phyloP scores from a whole-genome alignment of 2,797 vertebrate genomes.

The Peromyscus melanophrys region DNA sequence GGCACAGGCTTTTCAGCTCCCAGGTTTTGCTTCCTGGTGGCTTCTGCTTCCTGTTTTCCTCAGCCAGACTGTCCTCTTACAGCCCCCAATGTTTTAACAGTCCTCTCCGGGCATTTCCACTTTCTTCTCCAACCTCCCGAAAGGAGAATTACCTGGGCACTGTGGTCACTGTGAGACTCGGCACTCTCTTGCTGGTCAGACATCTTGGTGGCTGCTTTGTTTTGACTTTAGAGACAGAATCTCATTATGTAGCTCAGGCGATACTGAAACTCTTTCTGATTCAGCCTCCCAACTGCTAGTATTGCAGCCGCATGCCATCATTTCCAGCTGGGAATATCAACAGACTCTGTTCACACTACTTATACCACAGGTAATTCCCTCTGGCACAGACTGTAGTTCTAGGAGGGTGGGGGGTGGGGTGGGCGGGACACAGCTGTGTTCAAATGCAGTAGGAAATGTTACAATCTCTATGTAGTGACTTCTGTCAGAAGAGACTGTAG shows the following conservation, averaged over 20 bases:
- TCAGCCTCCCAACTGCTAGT: background rate
- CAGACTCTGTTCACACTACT: background rate
- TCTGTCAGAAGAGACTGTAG: background rate
- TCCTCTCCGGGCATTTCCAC: background rate
- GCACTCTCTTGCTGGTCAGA: background rate
- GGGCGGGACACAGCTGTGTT: background rate
- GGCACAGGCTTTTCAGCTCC: background rate
- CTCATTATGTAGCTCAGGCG: background rate
- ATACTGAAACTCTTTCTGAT: background rate
- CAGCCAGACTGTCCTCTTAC: background rate
- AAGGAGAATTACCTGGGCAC: background rate
- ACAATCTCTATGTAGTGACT: background rate
- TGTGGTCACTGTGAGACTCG: background rate
- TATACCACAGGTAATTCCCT: background rate
- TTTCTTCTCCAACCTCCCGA: background rate
- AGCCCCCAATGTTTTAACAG: background rate
- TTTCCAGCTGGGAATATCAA: background rate
- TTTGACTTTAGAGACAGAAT: background rate
- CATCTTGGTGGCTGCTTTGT: background rate
- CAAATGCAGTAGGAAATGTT: background rate
- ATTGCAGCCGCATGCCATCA: background rate
- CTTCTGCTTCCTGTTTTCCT: conserved; percentile 17
- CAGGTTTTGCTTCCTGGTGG: background rate
- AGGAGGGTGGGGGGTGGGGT: too few species aligned
- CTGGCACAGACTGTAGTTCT: background rate